phyloP scores from a whole-genome alignment of 2,797 vertebrate genomes.

The Rhadinocentrus ornatus region DNA sequence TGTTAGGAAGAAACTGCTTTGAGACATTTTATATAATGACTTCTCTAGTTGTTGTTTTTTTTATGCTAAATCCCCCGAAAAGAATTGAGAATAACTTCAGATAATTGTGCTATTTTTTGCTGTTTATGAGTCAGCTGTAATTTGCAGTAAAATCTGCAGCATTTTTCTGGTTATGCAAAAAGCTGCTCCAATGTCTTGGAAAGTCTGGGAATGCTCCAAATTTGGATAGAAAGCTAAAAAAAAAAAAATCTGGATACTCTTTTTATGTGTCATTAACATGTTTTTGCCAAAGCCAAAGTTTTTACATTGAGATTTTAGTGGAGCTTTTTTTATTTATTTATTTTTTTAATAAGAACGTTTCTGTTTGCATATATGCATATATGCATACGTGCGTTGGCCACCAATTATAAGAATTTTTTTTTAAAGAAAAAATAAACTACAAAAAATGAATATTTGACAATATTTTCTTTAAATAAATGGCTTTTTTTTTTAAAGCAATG shows the following conservation, averaged over 20 bases:
- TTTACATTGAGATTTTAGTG: neutral
- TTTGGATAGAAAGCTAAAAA: neutral
- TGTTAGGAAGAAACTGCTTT: conserved; percentile 24
- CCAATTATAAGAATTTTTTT: neutral
- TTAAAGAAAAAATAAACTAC: no score
- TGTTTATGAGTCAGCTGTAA: conserved; percentile 5
- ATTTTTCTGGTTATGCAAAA: neutral
- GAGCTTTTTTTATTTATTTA: no score
- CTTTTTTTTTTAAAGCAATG: no score
- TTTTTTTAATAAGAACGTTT: neutral
- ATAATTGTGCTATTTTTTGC: conserved; percentile 20
- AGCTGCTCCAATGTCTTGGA: neutral
- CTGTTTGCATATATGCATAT: neutral
- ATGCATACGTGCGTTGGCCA: no score
- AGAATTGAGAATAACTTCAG: conserved; percentile 1
- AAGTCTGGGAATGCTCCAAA: neutral
- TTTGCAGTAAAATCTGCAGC: conserved; percentile 2
- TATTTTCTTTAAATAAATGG: no score
- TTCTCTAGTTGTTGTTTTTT: conserved; percentile 5
- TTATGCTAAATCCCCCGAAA: neutral
- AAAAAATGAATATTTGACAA: neutral
- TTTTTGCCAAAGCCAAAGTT: neutral
- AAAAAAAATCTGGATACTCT: neutral
- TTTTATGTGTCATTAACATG: neutral
- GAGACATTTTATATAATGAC: conserved; percentile 29